Base-by-base conservation (phyloP, 2,888 invertebrate genomes). In the Lepidochitona cinerea region DNA sequence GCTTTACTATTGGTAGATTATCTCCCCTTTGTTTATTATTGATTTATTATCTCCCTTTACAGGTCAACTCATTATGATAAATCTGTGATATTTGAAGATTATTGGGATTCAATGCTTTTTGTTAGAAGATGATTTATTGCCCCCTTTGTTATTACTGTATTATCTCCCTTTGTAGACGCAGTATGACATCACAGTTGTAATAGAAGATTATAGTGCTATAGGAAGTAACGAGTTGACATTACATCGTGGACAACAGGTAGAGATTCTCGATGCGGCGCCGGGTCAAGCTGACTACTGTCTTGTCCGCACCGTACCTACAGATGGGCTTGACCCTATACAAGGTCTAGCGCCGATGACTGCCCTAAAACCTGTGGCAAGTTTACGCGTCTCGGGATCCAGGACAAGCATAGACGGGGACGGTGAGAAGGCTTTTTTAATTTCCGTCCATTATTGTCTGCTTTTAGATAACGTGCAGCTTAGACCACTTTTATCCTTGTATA, bases 201-300 rank as follows among this genome's bases (percentile, higher is more conserved):
- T 84, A 1, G 95, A 95, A 79, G 97, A 97, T 90, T 96, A 95
- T 90, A 92, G 92, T 35, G 93, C 94, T 26, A 92, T 94, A 14
- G 94, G 94, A 81, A 92, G 94, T 66, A 94, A 94, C 72, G 97
- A 97, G 91, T 91, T 97, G 84, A 94, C 94, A 71, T 96, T 98
- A 64, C 93, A 93, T 79, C 96, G 96, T 90, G 97, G 97, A 33
- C 97, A 97, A 92, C 97, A 97, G 91, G 97, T 97, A 78, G 97
- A 97, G 90, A 94, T 97, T 79, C 92, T 97, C 81, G 97, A 97
- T 90, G 92, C 89, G 36, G 83, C 87, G 68, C 93, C 83, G 92
- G 77, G 75, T 23, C 49, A 65, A 29, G 81, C 84, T 52, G 94
- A 85, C 73, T 90, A 89, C 89, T 91, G 90, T 82, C 83, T 90